Base-by-base conservation (phyloP, 1,140 invertebrate species). In the Scaptomyza graminum region DNA sequence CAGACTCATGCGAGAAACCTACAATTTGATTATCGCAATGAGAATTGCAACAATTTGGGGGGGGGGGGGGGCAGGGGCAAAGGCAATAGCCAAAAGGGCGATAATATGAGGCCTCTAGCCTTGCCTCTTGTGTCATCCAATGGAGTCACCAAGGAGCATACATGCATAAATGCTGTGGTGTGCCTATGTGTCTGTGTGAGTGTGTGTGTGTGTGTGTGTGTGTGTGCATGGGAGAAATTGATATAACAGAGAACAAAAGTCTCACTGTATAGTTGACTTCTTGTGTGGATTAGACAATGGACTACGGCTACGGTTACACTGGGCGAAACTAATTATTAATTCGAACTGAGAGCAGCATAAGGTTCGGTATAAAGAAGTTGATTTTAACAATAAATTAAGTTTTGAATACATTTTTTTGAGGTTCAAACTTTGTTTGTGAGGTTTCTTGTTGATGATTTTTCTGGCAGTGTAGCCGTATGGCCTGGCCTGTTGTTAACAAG, bases 11-110 rank as follows among this genome's bases (percentile, higher is more conserved):
- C 79, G 64, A 59, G 61, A 69, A 88, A 78, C 82, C 83, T 87
- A 75, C 83, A 87, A 90, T 90, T 90, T 90, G 89, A 89, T 89
- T 90, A 90, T 90, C 78, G 74, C 75, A 82, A 89, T 90, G 89
- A 80, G 84, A 89, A 87, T 80, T 79, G 81, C 76, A 59, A 76
- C 81, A 90, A 76, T 79, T 73, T 5, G 73, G 69, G 55, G 68
- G n/a, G n/a, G n/a, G n/a, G n/a, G n/a, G n/a, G n/a, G n/a, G n/a
- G n/a, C n/a, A n/a, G 69, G 55, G 68, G 25, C 59, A 49, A 28
- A 15, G 37, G 31, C 49, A 7, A 47, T 15, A 43, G 41, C 34
- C 46, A 41, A 31, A 16, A 43, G 34, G 37, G 31, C 2, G 18
- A 0, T 44, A 31, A 0, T 44, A 31, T 46, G 28, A 15, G 2